Conservation (phyloP, 2,888 invertebrate species). For the Trachelus iudaicus region DNA sequence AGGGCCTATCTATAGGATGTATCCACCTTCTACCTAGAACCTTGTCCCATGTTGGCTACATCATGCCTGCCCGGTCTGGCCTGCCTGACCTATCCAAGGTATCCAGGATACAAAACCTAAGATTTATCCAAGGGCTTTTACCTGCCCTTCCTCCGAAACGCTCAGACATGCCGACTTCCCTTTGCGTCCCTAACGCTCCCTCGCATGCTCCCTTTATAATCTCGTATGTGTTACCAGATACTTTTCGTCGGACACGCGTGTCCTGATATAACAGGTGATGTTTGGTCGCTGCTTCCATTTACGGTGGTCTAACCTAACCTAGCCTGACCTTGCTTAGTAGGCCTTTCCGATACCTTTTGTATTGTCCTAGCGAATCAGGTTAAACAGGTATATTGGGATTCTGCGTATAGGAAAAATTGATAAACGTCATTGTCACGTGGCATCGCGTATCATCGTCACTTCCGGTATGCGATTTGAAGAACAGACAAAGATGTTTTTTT, state of each 20-base stretch:
- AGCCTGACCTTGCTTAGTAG: neutral
- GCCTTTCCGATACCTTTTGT: neutral
- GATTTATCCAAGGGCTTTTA: conserved; percentile 56
- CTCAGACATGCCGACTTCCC: neutral
- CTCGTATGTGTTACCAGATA: neutral
- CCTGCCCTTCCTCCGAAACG: conserved; percentile 34
- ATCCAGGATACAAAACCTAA: conserved; percentile 19
- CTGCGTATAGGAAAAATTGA: neutral
- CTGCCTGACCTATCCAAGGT: conserved; percentile 60
- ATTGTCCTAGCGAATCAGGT: neutral
- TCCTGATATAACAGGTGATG: conserved; percentile 31
- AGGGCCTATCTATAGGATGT: neutral
- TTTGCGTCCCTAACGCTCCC: neutral
- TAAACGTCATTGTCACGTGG: neutral
- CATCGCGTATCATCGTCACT: neutral
- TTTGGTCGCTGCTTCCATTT: conserved; percentile 15
- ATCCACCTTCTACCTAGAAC: conserved; percentile 18
- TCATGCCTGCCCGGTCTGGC: conserved; percentile 18
- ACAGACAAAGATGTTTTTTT: too few species aligned
- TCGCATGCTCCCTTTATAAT: neutral
- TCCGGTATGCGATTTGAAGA: neutral
- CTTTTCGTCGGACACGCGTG: conserved; percentile 10
- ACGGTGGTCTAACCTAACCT: neutral
- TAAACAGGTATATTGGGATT: neutral
- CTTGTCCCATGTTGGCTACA: conserved; percentile 46